Evolutionary conservation across 2,797 vertebrate species (phyloP), one percentile per base, ranked within the genome.

Genomic region (Lepilemur septentrionalis): DNA sequence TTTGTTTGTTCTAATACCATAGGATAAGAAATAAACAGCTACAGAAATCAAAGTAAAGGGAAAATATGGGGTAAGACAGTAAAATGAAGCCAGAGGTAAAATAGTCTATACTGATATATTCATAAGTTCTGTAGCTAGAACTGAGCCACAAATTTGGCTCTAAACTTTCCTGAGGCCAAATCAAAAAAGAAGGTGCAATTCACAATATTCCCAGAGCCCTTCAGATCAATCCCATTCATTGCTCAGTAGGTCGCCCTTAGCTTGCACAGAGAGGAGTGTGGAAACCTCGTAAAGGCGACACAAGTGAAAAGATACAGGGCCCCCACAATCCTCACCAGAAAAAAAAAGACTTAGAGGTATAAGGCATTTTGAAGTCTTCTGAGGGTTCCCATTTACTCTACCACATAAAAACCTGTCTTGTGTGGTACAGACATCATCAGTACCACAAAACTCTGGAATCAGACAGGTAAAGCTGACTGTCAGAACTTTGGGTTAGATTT

Each of bases 1-100:
- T 86, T 82, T 98, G 30, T 85, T 20, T 91, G 43, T 87, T 94
- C 35, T 83, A 72, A 79, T 87, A 82, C 32, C 88, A 23, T 61
- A 65, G 46, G 35, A 48, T 91, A 87, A 92, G 18, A 94, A 80
- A 78, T 65, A 89, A 93, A n/a, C 78, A 79, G 57, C 48, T 65
- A 35, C 32, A 50, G 75, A 94, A 87, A 63, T 87, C 69, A 67
- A 65, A 59, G 25, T 55, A 75, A 89, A 94, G 83, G 67, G 89
- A 93, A 94, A 91, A 43, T 72, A 73, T 22, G 15, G 15, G 22
- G 4, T 73, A 82, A 93, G 57, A 38, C 5, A 43, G 23, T 57
- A 61, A 80, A 83, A 75, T 35, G 55, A 81, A 90, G 35, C 30
- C 65, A 84, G 48, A 79, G 28, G 4, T 92, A 79, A 80, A 91